Evolutionary conservation across 2,113 vertebrate genomes (phyloP), one percentile per base, ranked within the genome.

Genomic region (Neomonachus schauinslandi): DNA sequence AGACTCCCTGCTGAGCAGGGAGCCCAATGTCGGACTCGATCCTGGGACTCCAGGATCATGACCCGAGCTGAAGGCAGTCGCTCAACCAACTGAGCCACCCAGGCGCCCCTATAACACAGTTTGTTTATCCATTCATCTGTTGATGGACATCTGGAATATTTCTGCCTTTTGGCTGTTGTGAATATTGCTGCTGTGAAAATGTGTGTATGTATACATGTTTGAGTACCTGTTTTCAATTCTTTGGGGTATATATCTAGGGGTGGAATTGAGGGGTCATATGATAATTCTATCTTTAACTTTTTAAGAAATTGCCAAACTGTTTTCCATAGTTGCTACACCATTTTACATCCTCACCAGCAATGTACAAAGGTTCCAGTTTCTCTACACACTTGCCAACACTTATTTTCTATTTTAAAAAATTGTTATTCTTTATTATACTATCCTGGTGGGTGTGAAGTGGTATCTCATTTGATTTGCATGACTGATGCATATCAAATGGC

Each of bases 281-380:
- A 12, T 55, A 39, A 89, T 69, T 95, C 49, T 76, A 2, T 77
- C 69, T 85, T 79, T 81, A 94, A 89, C 26, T 95, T 89, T 74
- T 83, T 95, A 51, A 83, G 87, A 49, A 84, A 65, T 84, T 16
- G 14, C 26, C 71, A 67, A 76, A 84, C 36, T 49, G 6, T 79
- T 87, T 88, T 53, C 39, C 4, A 55, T 33, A 36, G 33, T 89
- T 67, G 42, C 16, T 72, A 67, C 31, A 33, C 76, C 11, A 87
- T 79, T 94, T 87, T 87, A 65, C 16, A 55, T 42, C 86, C 49
- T 77, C 15, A 36, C 10, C 21, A 76, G 94, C 67, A 65, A 55
- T 55, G n/a, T 90, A 55, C 10, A 18, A 76, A 42, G 16, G n/a
- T 83, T 95, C 69, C 7, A 76, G 2, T 90, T 77, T 83, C 67